Evolutionary conservation across 2,113 vertebrate species (phyloP).

Genomic region (Eretmochelys imbricata): DNA sequence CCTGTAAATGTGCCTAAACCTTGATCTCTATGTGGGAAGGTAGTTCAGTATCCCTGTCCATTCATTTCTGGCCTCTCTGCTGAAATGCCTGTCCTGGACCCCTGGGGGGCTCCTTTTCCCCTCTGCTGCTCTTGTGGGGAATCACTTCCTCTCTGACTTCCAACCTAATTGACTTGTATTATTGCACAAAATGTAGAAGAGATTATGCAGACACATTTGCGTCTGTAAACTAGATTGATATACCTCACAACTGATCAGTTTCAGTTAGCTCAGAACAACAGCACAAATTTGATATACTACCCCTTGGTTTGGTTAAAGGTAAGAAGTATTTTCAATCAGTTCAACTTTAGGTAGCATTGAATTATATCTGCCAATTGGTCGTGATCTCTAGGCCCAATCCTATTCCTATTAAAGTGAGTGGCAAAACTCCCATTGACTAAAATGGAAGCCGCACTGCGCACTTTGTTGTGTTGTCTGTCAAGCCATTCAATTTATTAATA

Average conservation of each 20-base stretch:
- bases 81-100: neutral
- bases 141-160: neutral
- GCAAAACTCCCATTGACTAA: neutral
- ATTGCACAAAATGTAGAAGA: neutral
- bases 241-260: neutral
- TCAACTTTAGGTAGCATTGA: neutral
- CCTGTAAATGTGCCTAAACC: neutral
- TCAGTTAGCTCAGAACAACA: neutral
- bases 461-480: neutral
- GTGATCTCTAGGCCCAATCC: neutral
- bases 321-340: neutral
- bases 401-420: neutral
- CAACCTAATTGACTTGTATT: neutral
- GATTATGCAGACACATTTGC: neutral
- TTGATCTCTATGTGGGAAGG: neutral
- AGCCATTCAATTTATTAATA: neutral
- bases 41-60: neutral
- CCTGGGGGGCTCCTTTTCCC: neutral
- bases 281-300: neutral
- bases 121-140: neutral
- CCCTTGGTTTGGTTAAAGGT: neutral
- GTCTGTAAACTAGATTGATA: neutral
- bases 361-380: neutral
- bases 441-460: neutral
- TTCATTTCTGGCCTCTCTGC: neutral